Conservation (phyloP, 1,140 invertebrate genomes). For the Prorops nasuta region DNA sequence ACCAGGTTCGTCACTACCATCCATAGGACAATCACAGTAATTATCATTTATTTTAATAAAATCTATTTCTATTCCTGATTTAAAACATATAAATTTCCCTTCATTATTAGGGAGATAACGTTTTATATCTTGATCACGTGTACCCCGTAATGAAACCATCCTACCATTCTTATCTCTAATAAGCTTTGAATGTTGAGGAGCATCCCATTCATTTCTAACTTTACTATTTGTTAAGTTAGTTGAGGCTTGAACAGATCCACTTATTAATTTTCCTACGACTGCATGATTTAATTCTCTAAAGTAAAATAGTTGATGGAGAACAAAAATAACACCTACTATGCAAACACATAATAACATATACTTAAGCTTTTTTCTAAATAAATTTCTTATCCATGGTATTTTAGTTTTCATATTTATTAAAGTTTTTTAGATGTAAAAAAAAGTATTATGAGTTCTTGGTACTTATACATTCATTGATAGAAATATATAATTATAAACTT, state of each 20-base stretch:
- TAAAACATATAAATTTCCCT: conserved; percentile 51
- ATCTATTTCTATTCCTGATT: conserved; percentile 44
- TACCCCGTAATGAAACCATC: conserved; percentile 35
- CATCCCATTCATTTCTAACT: conserved; percentile 20
- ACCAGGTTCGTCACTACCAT: conserved; percentile 87
- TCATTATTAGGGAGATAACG: conserved; percentile 46
- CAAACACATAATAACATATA: conserved; percentile 20
- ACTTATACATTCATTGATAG: too few relatives aligned
- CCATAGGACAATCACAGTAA: conserved; percentile 85
- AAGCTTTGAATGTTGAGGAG: conserved; percentile 25
- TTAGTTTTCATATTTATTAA: conserved; percentile 22
- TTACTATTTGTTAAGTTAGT: conserved; percentile 5
- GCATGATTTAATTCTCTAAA: conserved; percentile 22
- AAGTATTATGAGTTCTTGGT: too few relatives aligned
- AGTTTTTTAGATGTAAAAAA: not conserved
- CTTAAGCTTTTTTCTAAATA: conserved; percentile 14
- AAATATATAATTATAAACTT: too few relatives aligned
- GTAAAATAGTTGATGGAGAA: conserved; percentile 21
- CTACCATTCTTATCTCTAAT: conserved; percentile 27
- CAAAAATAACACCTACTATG: conserved; percentile 18
- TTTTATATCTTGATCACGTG: conserved; percentile 29
- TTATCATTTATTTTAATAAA: conserved; percentile 85
- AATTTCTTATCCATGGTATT: conserved; percentile 19
- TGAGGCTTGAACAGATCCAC: conserved; percentile 13
- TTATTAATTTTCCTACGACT: conserved; percentile 19